These are phyloP conservation scores for Oreocharis arfaki DNA, from an alignment of 2,113 vertebrate species.

Conservation along the genomic window DNA sequence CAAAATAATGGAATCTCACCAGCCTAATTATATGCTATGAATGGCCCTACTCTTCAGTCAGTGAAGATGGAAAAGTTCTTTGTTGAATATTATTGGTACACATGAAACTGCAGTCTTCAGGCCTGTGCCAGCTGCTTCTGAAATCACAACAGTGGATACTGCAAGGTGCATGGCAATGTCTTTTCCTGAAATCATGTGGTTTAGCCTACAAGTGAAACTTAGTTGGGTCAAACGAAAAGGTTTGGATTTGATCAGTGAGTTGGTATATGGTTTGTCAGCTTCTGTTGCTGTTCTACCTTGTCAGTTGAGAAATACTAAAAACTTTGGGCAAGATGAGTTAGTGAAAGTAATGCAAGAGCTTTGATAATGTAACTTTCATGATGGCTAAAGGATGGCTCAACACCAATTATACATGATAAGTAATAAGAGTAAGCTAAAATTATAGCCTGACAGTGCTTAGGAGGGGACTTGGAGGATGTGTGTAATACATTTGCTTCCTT, in stretches of 20 bases:
- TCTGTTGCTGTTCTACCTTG: background rate
- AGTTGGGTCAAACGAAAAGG: background rate
- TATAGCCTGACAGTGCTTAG: conserved; percentile 46
- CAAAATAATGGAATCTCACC: conserved; percentile 36
- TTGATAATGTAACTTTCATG: conserved; percentile 30
- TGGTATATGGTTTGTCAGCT: background rate
- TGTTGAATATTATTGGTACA: background rate
- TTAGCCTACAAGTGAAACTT: background rate
- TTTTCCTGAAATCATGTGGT: background rate
- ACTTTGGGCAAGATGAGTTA: background rate
- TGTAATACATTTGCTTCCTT: conserved; percentile 29
- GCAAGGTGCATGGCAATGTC: background rate
- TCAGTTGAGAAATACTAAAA: background rate
- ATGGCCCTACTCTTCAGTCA: background rate
- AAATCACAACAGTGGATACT: background rate
- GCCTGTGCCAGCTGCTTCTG: conserved; percentile 8
- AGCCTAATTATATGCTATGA: background rate
- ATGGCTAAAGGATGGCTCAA: conserved; percentile 10
- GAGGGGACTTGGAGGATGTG: conserved; percentile 18
- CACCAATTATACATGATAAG: conserved; percentile 11
- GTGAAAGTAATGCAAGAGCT: conserved; percentile 46
- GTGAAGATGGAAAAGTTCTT: background rate
- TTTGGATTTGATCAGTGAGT: background rate
- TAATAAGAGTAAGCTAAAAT: conserved; percentile 39
- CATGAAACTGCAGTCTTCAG: background rate